Conservation (phyloP, 2,888 invertebrate genomes). For the Galerucella pusilla region DNA sequence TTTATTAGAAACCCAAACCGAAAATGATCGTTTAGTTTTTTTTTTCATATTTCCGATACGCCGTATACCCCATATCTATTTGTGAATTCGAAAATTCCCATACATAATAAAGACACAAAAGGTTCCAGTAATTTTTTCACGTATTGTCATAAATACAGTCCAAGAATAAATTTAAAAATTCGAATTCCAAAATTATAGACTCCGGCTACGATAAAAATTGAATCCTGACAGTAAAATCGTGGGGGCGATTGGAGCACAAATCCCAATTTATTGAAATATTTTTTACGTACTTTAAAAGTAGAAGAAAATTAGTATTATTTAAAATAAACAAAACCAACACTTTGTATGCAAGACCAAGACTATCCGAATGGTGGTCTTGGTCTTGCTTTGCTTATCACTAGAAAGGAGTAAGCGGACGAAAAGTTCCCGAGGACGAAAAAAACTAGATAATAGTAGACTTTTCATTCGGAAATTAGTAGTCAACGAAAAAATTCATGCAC, state of each 20-base stretch:
- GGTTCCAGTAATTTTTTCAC: conserved; percentile 56
- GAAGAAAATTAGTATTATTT: no score
- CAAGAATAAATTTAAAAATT: conserved; percentile 59
- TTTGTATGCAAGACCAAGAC: no score
- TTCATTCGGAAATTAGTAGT: no score
- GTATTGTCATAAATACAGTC: conserved; percentile 60
- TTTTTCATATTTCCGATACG: neutral
- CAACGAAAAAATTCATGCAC: no score
- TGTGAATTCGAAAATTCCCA: conserved; percentile 29
- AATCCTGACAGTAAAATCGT: conserved; percentile 51
- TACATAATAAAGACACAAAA: conserved; percentile 39
- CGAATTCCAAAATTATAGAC: conserved; percentile 62
- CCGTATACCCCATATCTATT: neutral
- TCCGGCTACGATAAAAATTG: conserved; percentile 59
- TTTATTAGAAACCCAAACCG: neutral
- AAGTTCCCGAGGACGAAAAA: no score
- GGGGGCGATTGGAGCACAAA: conserved; percentile 21
- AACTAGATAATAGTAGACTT: no score
- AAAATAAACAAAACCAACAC: no score
- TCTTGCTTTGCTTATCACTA: no score
- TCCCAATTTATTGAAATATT: no score
- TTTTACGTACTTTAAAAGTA: no score
- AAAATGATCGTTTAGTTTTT: neutral
- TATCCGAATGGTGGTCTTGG: no score
- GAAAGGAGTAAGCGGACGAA: no score